Evolutionary conservation across 2,797 vertebrate genomes (phyloP).

Genomic region (Steatocranus sp.): DNA sequence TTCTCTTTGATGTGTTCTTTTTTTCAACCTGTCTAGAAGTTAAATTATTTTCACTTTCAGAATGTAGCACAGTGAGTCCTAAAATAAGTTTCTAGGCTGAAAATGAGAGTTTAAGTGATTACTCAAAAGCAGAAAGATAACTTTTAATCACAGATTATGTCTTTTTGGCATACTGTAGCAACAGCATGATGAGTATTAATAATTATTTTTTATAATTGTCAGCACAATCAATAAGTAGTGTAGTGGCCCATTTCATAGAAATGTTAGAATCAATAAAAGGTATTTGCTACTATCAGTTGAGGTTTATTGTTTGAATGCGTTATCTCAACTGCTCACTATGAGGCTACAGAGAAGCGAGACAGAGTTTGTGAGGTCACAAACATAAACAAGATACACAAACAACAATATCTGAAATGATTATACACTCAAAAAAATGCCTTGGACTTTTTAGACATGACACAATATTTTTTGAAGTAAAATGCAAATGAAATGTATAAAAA

Average conservation of each 20-base stretch:
- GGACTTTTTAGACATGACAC: background rate
- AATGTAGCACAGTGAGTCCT: background rate
- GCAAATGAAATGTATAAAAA: background rate
- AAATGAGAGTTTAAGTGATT: background rate
- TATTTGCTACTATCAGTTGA: background rate
- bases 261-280: background rate
- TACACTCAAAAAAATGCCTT: background rate
- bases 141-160: background rate
- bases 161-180: background rate
- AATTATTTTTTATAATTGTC: background rate
- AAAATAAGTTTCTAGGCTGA: background rate
- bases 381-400: background rate
- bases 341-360: background rate
- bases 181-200: background rate
- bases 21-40: background rate
- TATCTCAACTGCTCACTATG: background rate
- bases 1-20: background rate
- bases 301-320: background rate
- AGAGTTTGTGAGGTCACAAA: background rate
- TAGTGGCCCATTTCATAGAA: fast-evolving
- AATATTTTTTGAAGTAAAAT: background rate
- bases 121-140: background rate
- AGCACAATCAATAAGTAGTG: background rate
- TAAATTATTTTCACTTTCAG: background rate
- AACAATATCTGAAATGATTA: background rate